Conservation (phyloP, 2,888 invertebrate species). For the Volucella inanis region DNA sequence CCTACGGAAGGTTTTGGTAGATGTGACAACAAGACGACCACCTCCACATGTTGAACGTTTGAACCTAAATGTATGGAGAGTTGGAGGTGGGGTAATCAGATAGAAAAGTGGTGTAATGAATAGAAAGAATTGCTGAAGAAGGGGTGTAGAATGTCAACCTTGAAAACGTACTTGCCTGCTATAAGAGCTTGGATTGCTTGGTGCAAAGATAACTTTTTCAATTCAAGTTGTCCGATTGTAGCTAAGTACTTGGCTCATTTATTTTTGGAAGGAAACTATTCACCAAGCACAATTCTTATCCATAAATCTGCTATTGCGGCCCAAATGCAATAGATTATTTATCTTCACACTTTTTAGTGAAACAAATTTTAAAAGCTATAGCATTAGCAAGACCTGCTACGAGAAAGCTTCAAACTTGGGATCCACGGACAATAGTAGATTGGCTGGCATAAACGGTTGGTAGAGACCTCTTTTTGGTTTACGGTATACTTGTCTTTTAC, state of each 20-base stretch:
- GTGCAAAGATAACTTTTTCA: not conserved
- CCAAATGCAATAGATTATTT: not conserved
- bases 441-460: not conserved
- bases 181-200: not conserved
- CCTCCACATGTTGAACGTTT: not conserved
- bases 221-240: not conserved
- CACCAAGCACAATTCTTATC: not conserved
- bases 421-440: not conserved
- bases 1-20: too few relatives aligned
- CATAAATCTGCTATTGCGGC: not conserved
- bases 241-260: not conserved
- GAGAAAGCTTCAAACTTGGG: not conserved
- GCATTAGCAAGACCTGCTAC: not conserved
- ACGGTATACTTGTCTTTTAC: too few relatives aligned
- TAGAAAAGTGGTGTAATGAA: constrained; percentile 1
- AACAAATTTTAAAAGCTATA: constrained; percentile 2
- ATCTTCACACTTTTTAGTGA: not conserved
- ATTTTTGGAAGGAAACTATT: not conserved
- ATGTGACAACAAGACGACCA: not conserved
- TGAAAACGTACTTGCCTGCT: constrained; percentile 1
- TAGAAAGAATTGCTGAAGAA: constrained; percentile 10
- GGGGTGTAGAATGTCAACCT: constrained; percentile 4
- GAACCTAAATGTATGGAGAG: constrained; percentile 5
- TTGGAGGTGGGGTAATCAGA: not conserved
- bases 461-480: too few relatives aligned